These are phyloP conservation scores for Vanacampus margaritifer DNA, from an alignment of 2,113 vertebrate genomes.

Conservation along the genomic window DNA sequence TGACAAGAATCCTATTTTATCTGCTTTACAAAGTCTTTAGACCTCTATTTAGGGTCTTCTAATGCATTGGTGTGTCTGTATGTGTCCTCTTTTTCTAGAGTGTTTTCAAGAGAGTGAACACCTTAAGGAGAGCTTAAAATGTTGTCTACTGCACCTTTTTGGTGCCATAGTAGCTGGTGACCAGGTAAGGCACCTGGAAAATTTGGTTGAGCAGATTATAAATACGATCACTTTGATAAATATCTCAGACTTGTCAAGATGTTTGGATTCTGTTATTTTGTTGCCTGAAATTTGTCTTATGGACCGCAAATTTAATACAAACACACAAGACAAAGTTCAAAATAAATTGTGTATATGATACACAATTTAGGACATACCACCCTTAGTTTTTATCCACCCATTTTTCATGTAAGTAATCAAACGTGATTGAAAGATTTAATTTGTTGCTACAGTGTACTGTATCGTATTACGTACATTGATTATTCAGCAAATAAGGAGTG, in stretches of 20 bases:
- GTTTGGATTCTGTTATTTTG: too few species aligned
- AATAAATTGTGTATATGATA: too few species aligned
- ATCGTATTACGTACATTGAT: too few species aligned
- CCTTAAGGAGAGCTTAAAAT: slow-evolving; percentile 95
- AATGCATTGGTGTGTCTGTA: slow-evolving; percentile 16
- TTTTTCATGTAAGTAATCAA: too few species aligned
- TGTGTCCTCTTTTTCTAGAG: slow-evolving; percentile 72
- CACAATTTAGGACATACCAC: too few species aligned
- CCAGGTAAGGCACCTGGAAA: slow-evolving; percentile 77
- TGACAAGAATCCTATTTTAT: slow-evolving; percentile 10
- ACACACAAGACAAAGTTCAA: too few species aligned
- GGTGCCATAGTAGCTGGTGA: slow-evolving; percentile 92
- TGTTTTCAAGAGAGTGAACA: slow-evolving; percentile 99
- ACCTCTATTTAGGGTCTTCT: slow-evolving; percentile 3
- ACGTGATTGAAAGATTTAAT: too few species aligned
- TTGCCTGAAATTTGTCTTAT: too few species aligned
- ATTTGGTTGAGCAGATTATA: not conserved
- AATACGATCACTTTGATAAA: not conserved
- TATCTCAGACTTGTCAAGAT: not conserved
- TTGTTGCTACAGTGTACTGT: too few species aligned
- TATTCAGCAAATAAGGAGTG: too few species aligned
- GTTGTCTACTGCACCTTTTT: slow-evolving; percentile 93
- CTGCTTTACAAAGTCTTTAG: slow-evolving; percentile 5
- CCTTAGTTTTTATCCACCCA: too few species aligned
- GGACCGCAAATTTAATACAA: too few species aligned